Evolutionary conservation across 2,888 invertebrate species (phyloP).

Genomic region (Amblyjoppa fuscipennis): DNA sequence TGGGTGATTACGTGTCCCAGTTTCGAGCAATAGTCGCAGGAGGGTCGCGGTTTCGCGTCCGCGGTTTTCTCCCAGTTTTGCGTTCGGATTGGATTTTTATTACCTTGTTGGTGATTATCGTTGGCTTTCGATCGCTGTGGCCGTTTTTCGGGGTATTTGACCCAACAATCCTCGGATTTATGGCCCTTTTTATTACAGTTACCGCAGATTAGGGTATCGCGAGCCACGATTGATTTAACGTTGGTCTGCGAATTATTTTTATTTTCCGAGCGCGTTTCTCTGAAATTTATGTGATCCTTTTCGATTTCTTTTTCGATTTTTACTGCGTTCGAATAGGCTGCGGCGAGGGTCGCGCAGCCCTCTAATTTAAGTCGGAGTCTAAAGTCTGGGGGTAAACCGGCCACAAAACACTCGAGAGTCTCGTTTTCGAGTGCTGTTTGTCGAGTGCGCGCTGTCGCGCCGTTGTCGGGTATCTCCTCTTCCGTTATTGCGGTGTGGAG

Average conservation of each 20-base stretch:
- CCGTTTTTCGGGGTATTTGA: background rate
- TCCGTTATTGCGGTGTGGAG: background rate
- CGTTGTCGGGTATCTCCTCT: background rate
- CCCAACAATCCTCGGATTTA: constrained; percentile 19
- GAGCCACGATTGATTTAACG: background rate
- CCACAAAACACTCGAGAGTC: no score
- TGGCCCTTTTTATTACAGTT: constrained; percentile 22
- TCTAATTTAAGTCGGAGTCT: background rate
- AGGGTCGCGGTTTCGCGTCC: no score
- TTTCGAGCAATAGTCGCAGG: background rate
- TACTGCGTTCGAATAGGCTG: background rate
- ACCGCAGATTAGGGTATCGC: background rate
- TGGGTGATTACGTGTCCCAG: background rate
- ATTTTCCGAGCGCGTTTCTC: background rate
- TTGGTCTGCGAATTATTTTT: background rate
- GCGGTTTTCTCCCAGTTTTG: no score
- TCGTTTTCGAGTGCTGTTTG: no score
- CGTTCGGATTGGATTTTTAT: no score
- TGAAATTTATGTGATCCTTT: background rate
- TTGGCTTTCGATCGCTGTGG: background rate
- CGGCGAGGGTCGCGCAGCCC: background rate
- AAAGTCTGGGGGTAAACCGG: constrained; percentile 16
- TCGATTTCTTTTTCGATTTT: constrained; percentile 2
- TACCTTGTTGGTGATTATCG: no score
- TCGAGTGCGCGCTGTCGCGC: no score